phyloP scores from a whole-genome alignment of 2,113 vertebrate species.

The Delphinapterus leucas region DNA sequence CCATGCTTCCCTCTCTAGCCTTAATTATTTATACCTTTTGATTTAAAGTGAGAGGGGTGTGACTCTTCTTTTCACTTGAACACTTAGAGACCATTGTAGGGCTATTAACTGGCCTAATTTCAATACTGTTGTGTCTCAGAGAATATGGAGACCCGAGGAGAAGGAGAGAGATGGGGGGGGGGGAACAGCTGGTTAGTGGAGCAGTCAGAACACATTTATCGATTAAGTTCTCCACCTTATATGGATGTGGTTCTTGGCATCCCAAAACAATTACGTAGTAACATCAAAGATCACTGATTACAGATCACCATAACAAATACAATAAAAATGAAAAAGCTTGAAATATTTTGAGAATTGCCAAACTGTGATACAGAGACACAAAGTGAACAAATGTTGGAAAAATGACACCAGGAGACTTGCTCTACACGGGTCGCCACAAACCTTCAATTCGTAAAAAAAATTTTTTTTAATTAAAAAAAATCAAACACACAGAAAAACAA shows the following conservation, averaged over 20 bases:
- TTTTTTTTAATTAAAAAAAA: neutral
- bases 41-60: neutral
- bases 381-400: neutral
- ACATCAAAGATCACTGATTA: neutral
- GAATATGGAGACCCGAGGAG: neutral
- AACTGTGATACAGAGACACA: neutral
- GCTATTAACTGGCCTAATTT: neutral
- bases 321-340: neutral
- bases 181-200: neutral
- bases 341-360: neutral
- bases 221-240: neutral
- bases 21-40: neutral
- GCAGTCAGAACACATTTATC: neutral
- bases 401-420: neutral
- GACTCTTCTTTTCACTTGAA: neutral
- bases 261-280: neutral
- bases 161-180: neutral
- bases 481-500: neutral
- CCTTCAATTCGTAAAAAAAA: neutral
- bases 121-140: neutral
- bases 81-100: neutral
- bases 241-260: neutral
- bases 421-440: neutral
- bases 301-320: neutral
- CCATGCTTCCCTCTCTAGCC: neutral